Conservation (phyloP, 2,888 invertebrate genomes). For the Idaea dimidiata region DNA sequence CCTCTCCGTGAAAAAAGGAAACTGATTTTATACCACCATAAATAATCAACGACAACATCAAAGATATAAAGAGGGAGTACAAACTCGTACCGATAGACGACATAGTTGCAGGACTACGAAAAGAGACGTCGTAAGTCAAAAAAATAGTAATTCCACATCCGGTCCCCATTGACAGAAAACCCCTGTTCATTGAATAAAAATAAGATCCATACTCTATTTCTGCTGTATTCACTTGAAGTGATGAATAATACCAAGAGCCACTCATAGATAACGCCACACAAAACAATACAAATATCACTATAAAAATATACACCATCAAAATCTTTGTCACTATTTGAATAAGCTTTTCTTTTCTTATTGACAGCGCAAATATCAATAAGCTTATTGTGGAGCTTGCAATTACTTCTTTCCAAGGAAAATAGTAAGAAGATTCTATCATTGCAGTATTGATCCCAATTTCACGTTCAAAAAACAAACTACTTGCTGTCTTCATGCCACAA, state of each 20-base stretch:
- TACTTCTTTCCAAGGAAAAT: slow-evolving; percentile 53
- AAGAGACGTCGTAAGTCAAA: slow-evolving; percentile 54
- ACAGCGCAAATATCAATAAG: slow-evolving; percentile 47
- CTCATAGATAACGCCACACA: slow-evolving; percentile 56
- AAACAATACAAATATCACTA: slow-evolving; percentile 49
- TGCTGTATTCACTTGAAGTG: slow-evolving; percentile 41
- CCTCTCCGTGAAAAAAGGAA: slow-evolving; percentile 67
- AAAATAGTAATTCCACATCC: slow-evolving; percentile 59
- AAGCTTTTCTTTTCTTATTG: slow-evolving; percentile 52
- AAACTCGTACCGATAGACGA: slow-evolving; percentile 54
- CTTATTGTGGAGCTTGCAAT: slow-evolving; percentile 39
- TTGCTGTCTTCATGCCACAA: slow-evolving; percentile 66
- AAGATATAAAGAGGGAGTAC: slow-evolving; percentile 45
- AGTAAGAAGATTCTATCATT: slow-evolving; percentile 33
- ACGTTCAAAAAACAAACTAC: slow-evolving; percentile 58
- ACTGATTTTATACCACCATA: slow-evolving; percentile 64
- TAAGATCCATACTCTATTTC: slow-evolving; percentile 35
- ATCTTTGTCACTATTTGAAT: slow-evolving; percentile 48
- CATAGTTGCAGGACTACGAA: slow-evolving; percentile 69
- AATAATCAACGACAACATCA: slow-evolving; percentile 49
- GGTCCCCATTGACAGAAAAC: slow-evolving; percentile 51
- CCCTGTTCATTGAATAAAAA: slow-evolving; percentile 42
- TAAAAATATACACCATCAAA: slow-evolving; percentile 41
- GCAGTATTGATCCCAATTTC: slow-evolving; percentile 60
- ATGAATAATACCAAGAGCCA: slow-evolving; percentile 61